Base-by-base conservation (phyloP, 2,113 vertebrate genomes). In the Brienomyrus longianalis region DNA sequence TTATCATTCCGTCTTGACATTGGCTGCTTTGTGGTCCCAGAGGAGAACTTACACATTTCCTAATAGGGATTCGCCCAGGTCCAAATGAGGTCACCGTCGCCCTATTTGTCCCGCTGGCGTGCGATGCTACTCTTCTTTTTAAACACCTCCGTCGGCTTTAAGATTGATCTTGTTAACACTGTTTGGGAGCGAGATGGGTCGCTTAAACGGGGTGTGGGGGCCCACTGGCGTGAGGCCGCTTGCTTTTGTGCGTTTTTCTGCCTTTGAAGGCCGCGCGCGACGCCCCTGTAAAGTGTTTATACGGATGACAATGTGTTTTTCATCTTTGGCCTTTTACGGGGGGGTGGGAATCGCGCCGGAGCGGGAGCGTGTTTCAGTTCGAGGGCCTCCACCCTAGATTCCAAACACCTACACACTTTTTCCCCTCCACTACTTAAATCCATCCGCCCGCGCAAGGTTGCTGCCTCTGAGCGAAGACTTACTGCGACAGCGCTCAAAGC, bases 331-430 rank as follows among this genome's bases (percentile, higher is more conserved):
- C 62, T 88, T 45, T 90, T 54, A 59, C 51, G 74, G 51, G 27
- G 84, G 47, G 48, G 83, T 5, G 21, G 85, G 15, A 54, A 50
- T 50, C 2, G 51, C 7, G 51, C 31, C 2, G 85, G 52, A 62
- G 35, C 21, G 89, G 52, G 51, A 59, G 27, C 87, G 2, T 19
- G 52, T 47, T 86, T 86, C 47, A 56, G 74, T 86, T 86, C 31
- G 47, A 43, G n/a, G 43, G 87, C 56, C 77, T 89, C 52, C 87
- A 83, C 77, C 80, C 90, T 51, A 56, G 80, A 88, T 88, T 88
- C 90, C 77, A 59, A 51, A 86, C 90, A 88, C 77, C 77, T 89
- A 88, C 87, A 89, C 90, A 88, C 87, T 39, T 84, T 62, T 88
- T 88, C 87, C 86, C 27, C 47, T 74, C 45, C 1, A 31, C 84